phyloP scores from a whole-genome alignment of 2,888 invertebrate genomes.

The Mystacides longicornis region DNA sequence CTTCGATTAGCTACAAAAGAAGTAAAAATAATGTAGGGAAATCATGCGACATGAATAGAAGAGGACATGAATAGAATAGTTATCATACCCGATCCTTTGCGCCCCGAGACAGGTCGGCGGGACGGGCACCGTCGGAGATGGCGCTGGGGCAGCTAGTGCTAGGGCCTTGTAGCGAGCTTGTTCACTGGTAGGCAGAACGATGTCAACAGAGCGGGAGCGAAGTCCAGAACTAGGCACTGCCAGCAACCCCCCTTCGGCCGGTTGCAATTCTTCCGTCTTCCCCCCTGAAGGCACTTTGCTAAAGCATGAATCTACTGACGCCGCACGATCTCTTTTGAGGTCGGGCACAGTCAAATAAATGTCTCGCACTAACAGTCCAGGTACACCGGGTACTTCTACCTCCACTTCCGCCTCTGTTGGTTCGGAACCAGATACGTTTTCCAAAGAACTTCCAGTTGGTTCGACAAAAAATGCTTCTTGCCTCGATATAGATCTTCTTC shows the following conservation, averaged over 20 bases:
- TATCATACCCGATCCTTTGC: conserved; percentile 37
- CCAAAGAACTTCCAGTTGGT: conserved; percentile 62
- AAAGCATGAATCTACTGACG: conserved; percentile 83
- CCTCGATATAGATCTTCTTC: conserved; percentile 69
- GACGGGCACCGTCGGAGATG: conserved; percentile 26
- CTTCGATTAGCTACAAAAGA: not conserved
- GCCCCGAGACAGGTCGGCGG: conserved; percentile 19
- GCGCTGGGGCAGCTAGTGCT: conserved; percentile 53
- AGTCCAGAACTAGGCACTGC: conserved; percentile 67
- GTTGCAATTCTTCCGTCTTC: conserved; percentile 62
- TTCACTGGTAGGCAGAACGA: conserved; percentile 77
- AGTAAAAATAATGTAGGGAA: no score
- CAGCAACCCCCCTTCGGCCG: conserved; percentile 53
- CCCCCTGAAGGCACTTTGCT: conserved; percentile 66
- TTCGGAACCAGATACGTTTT: conserved; percentile 57
- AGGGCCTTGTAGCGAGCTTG: conserved; percentile 82
- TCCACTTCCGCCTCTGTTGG: conserved; percentile 27
- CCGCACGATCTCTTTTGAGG: conserved; percentile 75
- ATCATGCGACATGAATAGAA: conserved; percentile 10
- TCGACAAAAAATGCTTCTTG: conserved; percentile 78
- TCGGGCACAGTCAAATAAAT: conserved; percentile 77
- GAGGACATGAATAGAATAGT: conserved; percentile 10
- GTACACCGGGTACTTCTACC: conserved; percentile 32
- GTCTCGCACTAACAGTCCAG: conserved; percentile 53
- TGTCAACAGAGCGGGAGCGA: conserved; percentile 79